Evolutionary conservation across 2,113 vertebrate genomes (phyloP), one percentile per base, ranked within the genome.

Genomic region (Varanus salvator): DNA sequence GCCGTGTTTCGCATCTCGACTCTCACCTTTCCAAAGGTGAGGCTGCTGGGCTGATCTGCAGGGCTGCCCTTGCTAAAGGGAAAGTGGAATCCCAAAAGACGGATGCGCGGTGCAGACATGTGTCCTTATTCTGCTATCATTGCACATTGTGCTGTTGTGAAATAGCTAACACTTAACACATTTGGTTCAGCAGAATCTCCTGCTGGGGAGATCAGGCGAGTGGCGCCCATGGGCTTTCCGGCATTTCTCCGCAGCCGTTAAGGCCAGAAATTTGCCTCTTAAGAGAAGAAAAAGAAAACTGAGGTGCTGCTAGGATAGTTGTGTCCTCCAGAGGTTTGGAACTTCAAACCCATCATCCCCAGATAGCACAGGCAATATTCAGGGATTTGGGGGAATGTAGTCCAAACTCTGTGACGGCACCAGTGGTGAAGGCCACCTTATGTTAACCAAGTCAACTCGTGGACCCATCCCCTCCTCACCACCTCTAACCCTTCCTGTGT

Each of bases 171-270:
- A 25, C 78, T 54, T 15, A 11, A 31, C 14, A 5, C 31, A 29
- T 5, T 34, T 9, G 38, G 17, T 52, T 3, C 31, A 34, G 12
- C 7, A 17, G 4, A 0, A 7, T 11, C 3, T 52, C 17, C 1
- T 6, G 78, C 78, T 80, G 1, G 27, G 50, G 25, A 15, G 48
- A 80, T 48, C 54, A 6, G 5, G 48, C 15, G 12, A 19, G 57
- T 31, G 11, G 27, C 44, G 11, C 8, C 8, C 8, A 6, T n/a
- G 21, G 14, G 14, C 21, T 44, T 14, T 14, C 34, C 44, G 66
- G n/a, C 3, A 84, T 27, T 14, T 69, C 7, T 68, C 48, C 27
- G 23, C 2, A 50, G n/a, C 21, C 17, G 50, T 48, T 25, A 50
- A 23, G 66, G 7, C 38, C 7, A 71, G 66, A 48, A 50, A 48